Conservation (phyloP, 2,888 invertebrate genomes). For the Lydus trimaculatus region DNA sequence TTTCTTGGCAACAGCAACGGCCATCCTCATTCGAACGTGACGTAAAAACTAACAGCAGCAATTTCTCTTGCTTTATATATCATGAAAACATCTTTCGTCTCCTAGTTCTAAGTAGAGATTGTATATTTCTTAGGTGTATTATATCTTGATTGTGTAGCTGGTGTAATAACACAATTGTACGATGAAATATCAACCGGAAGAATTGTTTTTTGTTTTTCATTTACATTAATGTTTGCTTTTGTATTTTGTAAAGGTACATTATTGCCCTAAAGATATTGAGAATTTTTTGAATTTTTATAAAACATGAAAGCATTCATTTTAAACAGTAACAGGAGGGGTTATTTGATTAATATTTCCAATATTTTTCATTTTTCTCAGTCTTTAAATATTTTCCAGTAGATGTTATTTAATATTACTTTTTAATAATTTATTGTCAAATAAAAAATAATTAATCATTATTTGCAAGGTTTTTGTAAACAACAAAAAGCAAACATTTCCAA, state of each 20-base stretch:
- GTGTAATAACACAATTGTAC: background rate
- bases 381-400: too few relatives aligned
- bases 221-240: too few relatives aligned
- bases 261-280: background rate
- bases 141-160: background rate
- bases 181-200: background rate
- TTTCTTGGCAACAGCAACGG: background rate
- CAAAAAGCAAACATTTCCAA: background rate
- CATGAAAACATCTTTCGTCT: background rate
- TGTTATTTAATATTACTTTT: background rate
- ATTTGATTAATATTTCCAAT: too few relatives aligned
- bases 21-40: background rate
- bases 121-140: background rate
- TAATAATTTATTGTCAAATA: background rate
- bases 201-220: background rate
- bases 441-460: too few relatives aligned
- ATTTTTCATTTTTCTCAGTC: too few relatives aligned
- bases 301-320: background rate
- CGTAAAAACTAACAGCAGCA: constrained; percentile 1
- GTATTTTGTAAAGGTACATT: background rate
- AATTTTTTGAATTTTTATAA: background rate
- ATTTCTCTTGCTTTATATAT: background rate
- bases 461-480: background rate
- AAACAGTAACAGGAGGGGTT: background rate
- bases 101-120: background rate